Evolutionary conservation across 2,113 vertebrate genomes (phyloP), one percentile per base, ranked within the genome.

Genomic region (Eonycteris spelaea): DNA sequence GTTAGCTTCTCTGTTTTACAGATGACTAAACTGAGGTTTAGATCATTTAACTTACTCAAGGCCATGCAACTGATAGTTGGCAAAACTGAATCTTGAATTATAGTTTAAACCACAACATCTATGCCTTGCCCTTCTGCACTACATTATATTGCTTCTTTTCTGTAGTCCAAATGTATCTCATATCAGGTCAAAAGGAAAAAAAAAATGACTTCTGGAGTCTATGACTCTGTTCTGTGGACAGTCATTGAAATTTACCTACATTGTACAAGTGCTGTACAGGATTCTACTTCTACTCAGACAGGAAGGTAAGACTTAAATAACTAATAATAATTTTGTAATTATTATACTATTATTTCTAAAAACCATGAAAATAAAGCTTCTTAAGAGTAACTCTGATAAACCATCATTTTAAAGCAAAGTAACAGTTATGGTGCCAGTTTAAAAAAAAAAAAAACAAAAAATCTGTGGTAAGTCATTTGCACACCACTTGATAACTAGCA

Each of bases 401-500:
- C n/a, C 11, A 73, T 12, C 79, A 85, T 80, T 80, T 38, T 55
- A 59, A 92, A 88, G 61, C 28, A 88, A 87, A 94, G 33, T 48
- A 33, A 79, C 67, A 95, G 57, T 80, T 94, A 59, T 35, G 53
- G n/a, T 95, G 43, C 67, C 74, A 89, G 45, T 94, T 84, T 74
- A 63, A 97, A 90, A 95, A 96, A 63, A 74, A 97, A 80, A 68
- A 57, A 74, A 97, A 80, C 53, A 57, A 21, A 3, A 53, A 57
- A 9, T 68, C 3, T 5, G 33, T 90, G 24, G 15, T 89, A 85
- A 97, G 80, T 92, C 55, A 85, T 95, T 82, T 94, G 33, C 53
- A 90, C 53, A 89, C 21, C 53, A 61, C 22, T 89, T 87, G 51
- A 67, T 45, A 96, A 86, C 86, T 53, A 79, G 85, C 45, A 91